Base-by-base conservation (phyloP, 2,113 vertebrate genomes). In the Colistium nudipinnis region DNA sequence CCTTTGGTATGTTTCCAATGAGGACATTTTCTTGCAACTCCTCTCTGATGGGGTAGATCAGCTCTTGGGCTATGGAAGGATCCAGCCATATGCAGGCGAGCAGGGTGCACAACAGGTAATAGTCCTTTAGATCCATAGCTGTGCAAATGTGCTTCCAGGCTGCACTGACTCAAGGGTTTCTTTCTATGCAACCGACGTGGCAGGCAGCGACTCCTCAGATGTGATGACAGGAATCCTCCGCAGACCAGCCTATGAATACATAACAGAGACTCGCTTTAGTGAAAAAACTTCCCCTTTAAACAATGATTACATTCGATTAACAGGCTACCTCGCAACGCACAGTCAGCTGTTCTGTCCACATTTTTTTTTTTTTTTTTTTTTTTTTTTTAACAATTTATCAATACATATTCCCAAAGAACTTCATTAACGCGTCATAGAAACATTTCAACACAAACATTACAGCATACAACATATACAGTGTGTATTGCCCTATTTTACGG, bases 1-100 rank as follows among this genome's bases (percentile, higher is more conserved):
- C 97, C 94, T 97, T 97, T 95, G 98, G 97, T 97, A 99, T 98
- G 92, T 98, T 99, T 93, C 98, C 98, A 93, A 99, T 98, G 83
- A 98, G 97, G 84, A 98, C 94, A 70, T 99, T 99, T 93, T 99
- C 97, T 84, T 98, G 97, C 92, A 99, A 86, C 87, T 99, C 98
- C 91, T 99, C 98, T 88, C 96, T 94, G 89, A 99, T 98, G 74
- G 97, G 97, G 90, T 99, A 99, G 92, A 97, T 98, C 78, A 99
- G 94, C 93, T 99, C 98, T 94, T 99, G 97, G 88, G 98, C 97
- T 90, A 98, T 89, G 83, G 96, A 94, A 41, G 97, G 98, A 94
- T 98, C 98, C 85, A 98, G 92, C 92, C 95, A 97, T 87, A 98
- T 93, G 93, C 96, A 98, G 91, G 97, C 95, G 84, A 96, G 94